Evolutionary conservation across 2,113 vertebrate genomes (phyloP), one percentile per base, ranked within the genome.

Genomic region (Myotis brandtii): DNA sequence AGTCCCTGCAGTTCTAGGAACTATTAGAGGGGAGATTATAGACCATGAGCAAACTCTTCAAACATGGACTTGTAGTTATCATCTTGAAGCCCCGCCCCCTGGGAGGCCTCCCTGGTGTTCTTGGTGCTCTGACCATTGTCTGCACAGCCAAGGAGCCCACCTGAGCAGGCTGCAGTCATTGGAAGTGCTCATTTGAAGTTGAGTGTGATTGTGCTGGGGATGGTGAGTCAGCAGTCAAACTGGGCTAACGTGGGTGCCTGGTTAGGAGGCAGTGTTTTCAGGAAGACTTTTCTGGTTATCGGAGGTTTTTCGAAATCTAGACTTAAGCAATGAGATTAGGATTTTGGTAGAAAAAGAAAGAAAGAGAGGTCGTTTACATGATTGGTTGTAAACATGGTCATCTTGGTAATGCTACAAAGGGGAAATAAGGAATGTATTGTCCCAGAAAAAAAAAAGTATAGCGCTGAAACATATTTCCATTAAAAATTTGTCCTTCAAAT

Each of bases 381-480:
- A 34, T 27, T 77, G 16, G 20, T 64, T 56, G 3, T 56, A 77
- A 91, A 76, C 70, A 48, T 30, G 32, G 23, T 77, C 77, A 73
- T 85, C 34, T 89, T 82, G 40, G 73, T 83, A 67, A 18, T 23
- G 16, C 40, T 93, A 48, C 34, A 34, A 14, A 73, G 48, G 67
- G 40, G 85, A 82, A 76, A 88, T 70, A 90, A 66, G 40, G 50
- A 81, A 21, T 7, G 43, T 67, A 21, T 64, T 93, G 32, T 81
- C 46, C 50, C 50, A 88, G 72, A 27, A 64, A 46, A 72, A 77
- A 88, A 73, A 66, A n/a, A 32, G 76, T 40, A 23, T 18, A 79
- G 18, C 25, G 9, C 48, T 62, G 40, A 93, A 79, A 16, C 89
- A 4, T 50, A 75, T 89, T 96, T 91, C 79, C 83, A 32, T 93